Evolutionary conservation across 2,113 vertebrate genomes (phyloP).

Genomic region (Galbula dea): DNA sequence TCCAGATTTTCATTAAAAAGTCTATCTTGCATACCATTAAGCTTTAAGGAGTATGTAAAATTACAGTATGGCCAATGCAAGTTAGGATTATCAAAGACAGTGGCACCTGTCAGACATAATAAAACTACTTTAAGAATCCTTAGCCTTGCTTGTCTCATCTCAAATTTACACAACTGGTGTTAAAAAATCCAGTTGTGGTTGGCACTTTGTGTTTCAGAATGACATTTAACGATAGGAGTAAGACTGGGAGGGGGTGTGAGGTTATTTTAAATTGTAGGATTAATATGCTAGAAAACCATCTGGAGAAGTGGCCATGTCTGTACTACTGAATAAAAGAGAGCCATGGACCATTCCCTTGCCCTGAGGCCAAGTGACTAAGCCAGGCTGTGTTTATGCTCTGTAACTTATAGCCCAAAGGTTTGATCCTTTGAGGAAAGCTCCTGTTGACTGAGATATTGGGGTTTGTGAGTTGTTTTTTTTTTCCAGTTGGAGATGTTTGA

Average conservation of each 20-base stretch:
- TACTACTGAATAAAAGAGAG: not conserved
- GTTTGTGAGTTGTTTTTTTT: not conserved
- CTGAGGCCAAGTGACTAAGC: not conserved
- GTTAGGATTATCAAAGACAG: not conserved
- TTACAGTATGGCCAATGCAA: not conserved
- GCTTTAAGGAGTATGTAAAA: not conserved
- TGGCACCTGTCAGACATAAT: not conserved
- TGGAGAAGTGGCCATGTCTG: not conserved
- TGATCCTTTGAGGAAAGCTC: not conserved
- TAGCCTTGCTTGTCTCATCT: not conserved
- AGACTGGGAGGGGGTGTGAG: not conserved
- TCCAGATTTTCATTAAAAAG: not conserved
- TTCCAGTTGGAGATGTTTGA: not conserved
- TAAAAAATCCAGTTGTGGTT: not conserved
- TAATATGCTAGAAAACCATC: not conserved
- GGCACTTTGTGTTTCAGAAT: not conserved
- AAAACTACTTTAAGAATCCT: not conserved
- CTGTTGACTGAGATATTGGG: not conserved
- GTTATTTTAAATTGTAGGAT: not conserved
- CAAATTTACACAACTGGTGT: not conserved
- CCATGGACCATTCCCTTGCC: not conserved
- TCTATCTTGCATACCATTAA: not conserved
- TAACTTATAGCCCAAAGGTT: not conserved
- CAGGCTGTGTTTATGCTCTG: not conserved
- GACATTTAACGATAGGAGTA: not conserved